These are phyloP conservation scores for Lasiommata megera DNA, from an alignment of 2,888 invertebrate species.

Conservation along the genomic window DNA sequence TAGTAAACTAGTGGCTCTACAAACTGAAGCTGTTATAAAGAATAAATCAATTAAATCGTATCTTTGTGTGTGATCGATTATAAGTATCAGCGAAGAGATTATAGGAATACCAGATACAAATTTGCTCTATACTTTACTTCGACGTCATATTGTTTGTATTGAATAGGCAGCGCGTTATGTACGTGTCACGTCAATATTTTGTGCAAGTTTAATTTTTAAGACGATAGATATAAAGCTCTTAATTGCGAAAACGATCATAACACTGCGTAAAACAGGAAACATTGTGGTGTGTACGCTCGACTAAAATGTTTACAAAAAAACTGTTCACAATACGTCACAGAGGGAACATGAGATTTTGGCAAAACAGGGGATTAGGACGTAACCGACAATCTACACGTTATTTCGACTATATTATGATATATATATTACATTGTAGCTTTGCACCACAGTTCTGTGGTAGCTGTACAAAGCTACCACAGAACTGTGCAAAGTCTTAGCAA, in stretches of 20 bases:
- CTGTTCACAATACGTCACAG: conserved; percentile 8
- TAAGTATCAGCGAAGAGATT: neutral
- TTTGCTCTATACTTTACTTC: conserved; percentile 22
- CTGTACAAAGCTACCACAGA: too few species aligned
- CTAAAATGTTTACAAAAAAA: conserved; percentile 17
- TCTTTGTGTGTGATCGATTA: neutral
- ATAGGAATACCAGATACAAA: conserved; percentile 16
- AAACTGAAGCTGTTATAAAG: too few species aligned
- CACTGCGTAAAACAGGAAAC: conserved; percentile 8
- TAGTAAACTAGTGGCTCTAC: too few species aligned
- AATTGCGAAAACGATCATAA: conserved; percentile 11
- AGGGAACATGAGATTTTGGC: conserved; percentile 10
- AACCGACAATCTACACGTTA: neutral
- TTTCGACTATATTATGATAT: too few species aligned
- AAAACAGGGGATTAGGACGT: conserved; percentile 1
- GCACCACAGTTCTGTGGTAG: too few species aligned
- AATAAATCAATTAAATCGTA: neutral
- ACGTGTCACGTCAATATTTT: conserved; percentile 6
- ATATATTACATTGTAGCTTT: too few species aligned
- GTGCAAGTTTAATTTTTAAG: conserved; percentile 14
- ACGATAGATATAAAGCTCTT: conserved; percentile 14
- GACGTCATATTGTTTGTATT: conserved; percentile 23
- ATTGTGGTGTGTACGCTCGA: conserved; percentile 8
- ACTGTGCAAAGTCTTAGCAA: too few species aligned
- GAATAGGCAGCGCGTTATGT: conserved; percentile 16